Conservation (phyloP, 2,888 invertebrate species). For the Dorcus hopei region DNA sequence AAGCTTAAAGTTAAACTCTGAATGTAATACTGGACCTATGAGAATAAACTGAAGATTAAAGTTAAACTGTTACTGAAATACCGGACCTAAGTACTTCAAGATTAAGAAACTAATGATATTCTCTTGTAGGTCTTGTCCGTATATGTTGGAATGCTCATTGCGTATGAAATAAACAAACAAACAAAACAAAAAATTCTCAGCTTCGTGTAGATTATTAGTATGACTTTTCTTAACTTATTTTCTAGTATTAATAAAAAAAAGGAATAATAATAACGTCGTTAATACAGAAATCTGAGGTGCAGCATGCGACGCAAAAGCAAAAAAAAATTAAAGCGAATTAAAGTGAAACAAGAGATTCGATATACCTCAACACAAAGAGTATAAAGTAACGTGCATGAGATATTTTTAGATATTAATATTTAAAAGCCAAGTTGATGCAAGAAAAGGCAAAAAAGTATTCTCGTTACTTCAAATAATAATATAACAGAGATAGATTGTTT, state of each 20-base stretch:
- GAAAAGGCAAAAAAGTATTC: slow-evolving; percentile 8
- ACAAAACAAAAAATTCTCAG: slow-evolving; percentile 10
- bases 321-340: too few species aligned
- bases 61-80: too few species aligned
- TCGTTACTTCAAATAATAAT: slow-evolving; percentile 13
- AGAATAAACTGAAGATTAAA: too few species aligned
- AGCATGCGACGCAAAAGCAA: neutral
- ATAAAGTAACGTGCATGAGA: slow-evolving; percentile 17
- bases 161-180: slow-evolving; percentile 7
- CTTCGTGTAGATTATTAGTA: slow-evolving; percentile 13
- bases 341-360: slow-evolving; percentile 7
- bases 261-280: slow-evolving; percentile 1
- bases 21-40: too few species aligned
- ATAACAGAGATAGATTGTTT: slow-evolving; percentile 6
- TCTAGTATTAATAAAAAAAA: slow-evolving; percentile 14
- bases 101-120: neutral
- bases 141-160: slow-evolving; percentile 11
- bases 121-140: slow-evolving; percentile 5
- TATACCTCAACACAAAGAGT: slow-evolving; percentile 16
- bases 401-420: slow-evolving; percentile 15
- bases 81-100: neutral
- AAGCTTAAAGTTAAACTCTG: too few species aligned
- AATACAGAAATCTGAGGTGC: slow-evolving; percentile 21
- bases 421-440: slow-evolving; percentile 12
- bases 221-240: slow-evolving; percentile 20